Evolutionary conservation across 2,888 invertebrate genomes (phyloP).

Genomic region (Oscheius myriophilus): DNA sequence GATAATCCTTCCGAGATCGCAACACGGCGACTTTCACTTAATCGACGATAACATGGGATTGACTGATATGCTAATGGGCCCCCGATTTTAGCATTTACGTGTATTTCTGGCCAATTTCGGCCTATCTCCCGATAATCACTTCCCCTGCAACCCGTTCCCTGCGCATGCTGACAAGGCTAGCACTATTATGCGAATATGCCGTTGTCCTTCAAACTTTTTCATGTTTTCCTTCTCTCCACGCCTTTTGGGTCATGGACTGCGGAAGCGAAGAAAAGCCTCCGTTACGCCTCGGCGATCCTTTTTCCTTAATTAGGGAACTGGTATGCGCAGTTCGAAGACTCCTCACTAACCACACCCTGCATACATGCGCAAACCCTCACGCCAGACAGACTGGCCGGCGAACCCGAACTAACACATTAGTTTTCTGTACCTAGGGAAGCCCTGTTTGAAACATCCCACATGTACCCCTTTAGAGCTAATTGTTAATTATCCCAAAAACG

Average conservation of each 20-base stretch:
- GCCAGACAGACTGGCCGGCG: too few species aligned
- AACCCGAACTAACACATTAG: too few species aligned
- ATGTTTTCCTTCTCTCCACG: neutral
- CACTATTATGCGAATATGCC: neutral
- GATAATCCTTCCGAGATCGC: too few species aligned
- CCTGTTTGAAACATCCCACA: too few species aligned
- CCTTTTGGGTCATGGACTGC: neutral
- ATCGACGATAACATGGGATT: too few species aligned
- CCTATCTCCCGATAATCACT: slow-evolving; percentile 21
- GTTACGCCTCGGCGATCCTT: slow-evolving; percentile 12
- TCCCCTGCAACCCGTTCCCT: slow-evolving; percentile 17
- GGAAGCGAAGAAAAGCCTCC: slow-evolving; percentile 1
- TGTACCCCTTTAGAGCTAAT: too few species aligned
- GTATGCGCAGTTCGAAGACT: slow-evolving; percentile 17
- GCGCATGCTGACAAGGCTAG: neutral
- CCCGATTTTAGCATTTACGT: neutral
- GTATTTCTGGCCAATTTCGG: slow-evolving; percentile 17
- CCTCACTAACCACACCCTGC: neutral
- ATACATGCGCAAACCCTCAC: too few species aligned
- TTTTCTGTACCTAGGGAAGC: too few species aligned
- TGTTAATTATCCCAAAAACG: too few species aligned
- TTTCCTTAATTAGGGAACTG: slow-evolving; percentile 10
- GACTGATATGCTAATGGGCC: neutral
- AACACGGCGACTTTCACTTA: too few species aligned
- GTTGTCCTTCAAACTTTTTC: neutral